Evolutionary conservation across 2,797 vertebrate species (phyloP), one percentile per base, ranked within the genome.

Genomic region (Lateolabrax maculatus): DNA sequence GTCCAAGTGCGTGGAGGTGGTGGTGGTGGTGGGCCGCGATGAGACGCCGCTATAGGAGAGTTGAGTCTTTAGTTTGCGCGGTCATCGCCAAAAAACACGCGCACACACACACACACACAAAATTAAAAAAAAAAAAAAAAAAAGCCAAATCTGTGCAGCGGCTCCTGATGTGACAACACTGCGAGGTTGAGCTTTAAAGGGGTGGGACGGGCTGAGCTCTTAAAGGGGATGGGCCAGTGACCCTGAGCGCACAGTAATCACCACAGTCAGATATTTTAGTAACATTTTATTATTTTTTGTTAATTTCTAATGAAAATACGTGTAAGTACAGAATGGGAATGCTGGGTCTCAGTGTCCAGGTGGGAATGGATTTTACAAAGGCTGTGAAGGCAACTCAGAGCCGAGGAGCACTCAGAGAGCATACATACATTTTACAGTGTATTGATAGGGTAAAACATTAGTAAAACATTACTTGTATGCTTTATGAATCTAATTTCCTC

Each of bases 161-260:
- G 76, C 73, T 71, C 66, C 79, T 75, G 73, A 87, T 83, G 87
- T 66, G 90, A 92, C 90, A 87, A 88, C 92, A 69, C 86, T 53
- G 83, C 80, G 81, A 85, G 86, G 67, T 73, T 77, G 34, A 46
- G 84, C 23, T 46, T 93, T 94, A 93, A 95, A 94, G 92, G 93
- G 93, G 90, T 61, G 74, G 87, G 70, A 8, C 37, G 66, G 9
- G 55, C 46, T 9, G 56, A 2, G 34, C 1, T 66, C 79, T 93
- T 94, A 94, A 94, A 93, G 92, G 92, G 92, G 89, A 88, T 49
- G 92, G 85, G 11, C 80, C 5, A 34, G 4, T 3, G 31, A 51
- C 48, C 16, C 13, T 10, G 10, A 25, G 53, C 6, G 18, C 5
- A 23, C 29, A 49, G 15, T 1, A 13, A 46, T 56, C 27, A 76